phyloP scores from a whole-genome alignment of 2,797 vertebrate genomes.

The Chelon auratus region DNA sequence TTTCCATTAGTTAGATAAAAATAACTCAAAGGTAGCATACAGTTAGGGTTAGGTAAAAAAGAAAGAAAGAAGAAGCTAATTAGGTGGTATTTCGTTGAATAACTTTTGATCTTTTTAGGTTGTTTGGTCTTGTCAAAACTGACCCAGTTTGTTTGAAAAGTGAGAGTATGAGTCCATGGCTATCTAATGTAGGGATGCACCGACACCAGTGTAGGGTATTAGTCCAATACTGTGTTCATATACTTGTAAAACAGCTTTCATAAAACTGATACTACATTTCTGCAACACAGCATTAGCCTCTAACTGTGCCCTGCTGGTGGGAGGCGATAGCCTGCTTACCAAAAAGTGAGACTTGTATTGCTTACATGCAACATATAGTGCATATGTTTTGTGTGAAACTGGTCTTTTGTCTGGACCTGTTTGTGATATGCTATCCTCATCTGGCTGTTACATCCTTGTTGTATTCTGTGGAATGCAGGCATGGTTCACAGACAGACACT shows the following conservation, averaged over 20 bases:
- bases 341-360: not conserved
- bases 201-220: no score
- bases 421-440: conserved; percentile 40
- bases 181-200: not conserved
- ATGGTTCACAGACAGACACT: conserved; percentile 50
- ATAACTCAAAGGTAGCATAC: conserved; percentile 51
- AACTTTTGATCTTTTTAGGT: not conserved
- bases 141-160: conserved; percentile 58
- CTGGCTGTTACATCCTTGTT: conserved; percentile 52
- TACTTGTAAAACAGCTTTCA: no score
- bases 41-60: conserved; percentile 40
- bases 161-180: conserved; percentile 14
- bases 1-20: conserved; percentile 49
- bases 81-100: conserved; percentile 43
- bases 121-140: conserved; percentile 29
- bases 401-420: conserved; percentile 13
- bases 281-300: no score
- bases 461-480: conserved; percentile 57
- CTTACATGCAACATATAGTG: not conserved
- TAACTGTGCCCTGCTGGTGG: no score
- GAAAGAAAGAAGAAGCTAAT: conserved; percentile 38
- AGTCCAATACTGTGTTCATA: no score
- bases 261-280: no score
- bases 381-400: not conserved
- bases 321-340: no score